Conservation (phyloP, 2,113 vertebrate genomes). For the Rattus norvegicus region DNA sequence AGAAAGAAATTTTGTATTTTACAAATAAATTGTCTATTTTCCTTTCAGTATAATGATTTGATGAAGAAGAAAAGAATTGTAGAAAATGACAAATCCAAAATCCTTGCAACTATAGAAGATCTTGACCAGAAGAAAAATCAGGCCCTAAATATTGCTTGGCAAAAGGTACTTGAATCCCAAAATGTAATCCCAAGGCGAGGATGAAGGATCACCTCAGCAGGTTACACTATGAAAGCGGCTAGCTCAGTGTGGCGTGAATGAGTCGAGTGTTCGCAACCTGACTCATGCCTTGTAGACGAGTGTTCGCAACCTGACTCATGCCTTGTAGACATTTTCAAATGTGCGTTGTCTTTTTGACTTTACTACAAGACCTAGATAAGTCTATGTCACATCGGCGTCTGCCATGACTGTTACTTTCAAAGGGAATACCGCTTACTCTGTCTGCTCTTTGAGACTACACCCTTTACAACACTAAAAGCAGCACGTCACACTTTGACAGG, state of each 20-base stretch:
- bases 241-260: background rate
- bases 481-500: background rate
- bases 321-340: background rate
- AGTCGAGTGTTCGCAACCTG: background rate
- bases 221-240: background rate
- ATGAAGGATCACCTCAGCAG: background rate
- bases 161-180: constrained; percentile 90
- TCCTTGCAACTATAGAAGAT: constrained; percentile 93
- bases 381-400: background rate
- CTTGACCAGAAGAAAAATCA: constrained; percentile 96
- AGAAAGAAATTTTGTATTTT: constrained; percentile 34
- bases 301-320: background rate
- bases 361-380: background rate
- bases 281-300: background rate
- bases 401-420: background rate
- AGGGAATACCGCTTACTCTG: background rate
- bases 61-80: constrained; percentile 96
- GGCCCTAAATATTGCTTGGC: constrained; percentile 94
- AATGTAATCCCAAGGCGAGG: background rate
- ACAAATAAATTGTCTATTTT: constrained; percentile 23
- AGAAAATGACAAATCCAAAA: constrained; percentile 96
- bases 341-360: background rate
- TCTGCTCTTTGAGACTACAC: background rate
- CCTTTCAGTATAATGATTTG: constrained; percentile 94
- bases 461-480: background rate